A percentile compares a stretch with the other conserved stretches of the same genome.
Evolutionary conservation across 2,797 vertebrate genomes (phyloP).

Genomic region (Ibycter americanus): DNA sequence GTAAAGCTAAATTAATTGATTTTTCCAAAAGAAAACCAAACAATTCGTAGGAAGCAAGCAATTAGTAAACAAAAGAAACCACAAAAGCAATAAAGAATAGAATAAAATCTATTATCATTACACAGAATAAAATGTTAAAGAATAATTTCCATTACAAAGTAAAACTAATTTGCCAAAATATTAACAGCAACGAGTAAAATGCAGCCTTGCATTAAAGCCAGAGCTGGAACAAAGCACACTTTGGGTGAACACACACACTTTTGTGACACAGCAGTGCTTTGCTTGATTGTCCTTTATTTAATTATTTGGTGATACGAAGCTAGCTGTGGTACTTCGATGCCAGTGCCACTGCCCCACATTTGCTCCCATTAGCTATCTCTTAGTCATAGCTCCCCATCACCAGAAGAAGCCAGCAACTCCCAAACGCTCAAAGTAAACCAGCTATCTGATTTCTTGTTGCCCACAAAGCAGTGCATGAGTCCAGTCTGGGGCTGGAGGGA

Average conservation of each 20-base stretch:
- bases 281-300: not conserved
- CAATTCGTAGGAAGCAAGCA: not conserved
- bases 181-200: not conserved
- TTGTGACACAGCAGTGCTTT: rapidly evolving
- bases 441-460: not conserved
- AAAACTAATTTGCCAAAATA: not conserved
- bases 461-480: not conserved
- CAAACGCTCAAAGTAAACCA: not conserved
- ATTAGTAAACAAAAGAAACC: not conserved
- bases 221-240: not conserved
- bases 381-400: not conserved
- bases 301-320: not conserved
- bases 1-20: not conserved
- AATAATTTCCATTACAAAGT: not conserved
- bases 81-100: not conserved
- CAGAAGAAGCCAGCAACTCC: not conserved
- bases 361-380: not conserved
- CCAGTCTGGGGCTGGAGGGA: not conserved
- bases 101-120: not conserved
- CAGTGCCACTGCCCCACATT: not conserved
- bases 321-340: not conserved
- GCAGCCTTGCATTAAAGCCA: not conserved
- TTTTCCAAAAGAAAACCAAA: conserved; percentile 10
- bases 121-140: not conserved
- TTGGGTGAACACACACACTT: not conserved